phyloP scores from a whole-genome alignment of 2,888 invertebrate species.

The Drosophila histrio region DNA sequence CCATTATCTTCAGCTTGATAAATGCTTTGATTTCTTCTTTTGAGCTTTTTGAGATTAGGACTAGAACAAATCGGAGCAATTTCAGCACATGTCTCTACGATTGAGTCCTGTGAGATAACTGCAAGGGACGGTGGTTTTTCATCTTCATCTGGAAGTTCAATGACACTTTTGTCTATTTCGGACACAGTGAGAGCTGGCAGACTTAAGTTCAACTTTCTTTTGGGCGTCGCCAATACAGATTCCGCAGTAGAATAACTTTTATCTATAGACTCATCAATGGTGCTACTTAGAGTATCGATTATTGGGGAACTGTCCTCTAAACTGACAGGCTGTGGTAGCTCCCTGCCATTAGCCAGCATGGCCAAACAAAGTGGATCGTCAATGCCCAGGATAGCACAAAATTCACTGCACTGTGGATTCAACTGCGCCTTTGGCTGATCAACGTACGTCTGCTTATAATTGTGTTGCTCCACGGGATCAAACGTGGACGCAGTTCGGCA shows the following conservation, averaged over 20 bases:
- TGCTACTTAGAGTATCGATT: conserved; percentile 12
- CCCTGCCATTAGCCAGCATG: conserved; percentile 85
- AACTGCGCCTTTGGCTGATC: conserved; percentile 85
- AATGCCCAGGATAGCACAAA: conserved; percentile 89
- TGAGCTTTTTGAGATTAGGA: conserved; percentile 79
- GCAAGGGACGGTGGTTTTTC: background rate
- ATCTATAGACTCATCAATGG: background rate
- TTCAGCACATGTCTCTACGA: background rate
- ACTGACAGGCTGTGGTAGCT: conserved; percentile 73
- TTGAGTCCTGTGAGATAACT: background rate
- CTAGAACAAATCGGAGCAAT: background rate
- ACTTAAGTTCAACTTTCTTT: conserved; percentile 73
- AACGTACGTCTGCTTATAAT: conserved; percentile 80
- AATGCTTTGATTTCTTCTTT: conserved; percentile 82
- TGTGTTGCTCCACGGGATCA: conserved; percentile 77
- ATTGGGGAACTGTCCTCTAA: conserved; percentile 34
- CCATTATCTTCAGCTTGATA: conserved; percentile 72
- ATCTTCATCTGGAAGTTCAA: conserved; percentile 44
- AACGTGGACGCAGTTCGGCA: conserved; percentile 89
- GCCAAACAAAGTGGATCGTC: conserved; percentile 92
- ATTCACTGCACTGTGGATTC: conserved; percentile 89
- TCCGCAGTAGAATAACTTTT: background rate
- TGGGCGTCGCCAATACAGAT: conserved; percentile 57
- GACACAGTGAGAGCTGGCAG: conserved; percentile 67
- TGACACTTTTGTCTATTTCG: conserved; percentile 23